These are phyloP conservation scores for Siniperca scherzeri DNA, from an alignment of 2,797 vertebrate genomes.

Conservation along the genomic window DNA sequence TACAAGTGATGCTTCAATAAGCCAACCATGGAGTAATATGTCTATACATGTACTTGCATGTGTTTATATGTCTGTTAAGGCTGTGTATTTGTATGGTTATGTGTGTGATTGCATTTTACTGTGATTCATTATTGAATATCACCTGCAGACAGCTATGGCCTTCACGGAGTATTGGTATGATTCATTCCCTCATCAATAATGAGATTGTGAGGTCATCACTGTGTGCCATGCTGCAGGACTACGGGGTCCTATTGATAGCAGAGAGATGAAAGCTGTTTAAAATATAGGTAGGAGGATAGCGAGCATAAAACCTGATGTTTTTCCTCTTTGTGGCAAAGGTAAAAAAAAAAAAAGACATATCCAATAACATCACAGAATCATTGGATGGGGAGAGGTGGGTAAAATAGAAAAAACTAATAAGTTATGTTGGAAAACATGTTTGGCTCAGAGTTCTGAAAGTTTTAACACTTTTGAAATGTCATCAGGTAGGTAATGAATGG, in stretches of 20 bases:
- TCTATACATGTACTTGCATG: background rate
- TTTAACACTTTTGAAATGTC: background rate
- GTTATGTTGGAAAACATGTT: background rate
- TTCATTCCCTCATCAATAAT: conserved; percentile 44
- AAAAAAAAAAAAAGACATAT: background rate
- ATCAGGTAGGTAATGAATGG: too few species aligned
- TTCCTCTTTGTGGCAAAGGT: background rate
- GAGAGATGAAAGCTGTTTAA: conserved; percentile 26
- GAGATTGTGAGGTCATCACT: conserved; percentile 36
- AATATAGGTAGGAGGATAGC: background rate
- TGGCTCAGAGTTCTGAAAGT: background rate
- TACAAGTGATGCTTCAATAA: too few species aligned
- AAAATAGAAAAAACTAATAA: too few species aligned
- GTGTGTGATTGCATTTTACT: conserved; percentile 11
- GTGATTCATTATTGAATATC: conserved; percentile 24
- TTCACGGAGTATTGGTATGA: conserved; percentile 6
- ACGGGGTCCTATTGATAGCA: conserved; percentile 4
- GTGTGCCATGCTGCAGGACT: conserved; percentile 13
- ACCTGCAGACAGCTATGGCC: conserved; percentile 3
- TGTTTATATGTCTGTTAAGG: background rate
- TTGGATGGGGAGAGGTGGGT: background rate
- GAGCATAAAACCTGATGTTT: background rate
- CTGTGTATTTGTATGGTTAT: background rate
- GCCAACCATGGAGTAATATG: too few species aligned
- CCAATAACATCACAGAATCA: background rate